Evolutionary conservation across 2,888 invertebrate genomes (phyloP).

Genomic region (Drosophila buzzatii): DNA sequence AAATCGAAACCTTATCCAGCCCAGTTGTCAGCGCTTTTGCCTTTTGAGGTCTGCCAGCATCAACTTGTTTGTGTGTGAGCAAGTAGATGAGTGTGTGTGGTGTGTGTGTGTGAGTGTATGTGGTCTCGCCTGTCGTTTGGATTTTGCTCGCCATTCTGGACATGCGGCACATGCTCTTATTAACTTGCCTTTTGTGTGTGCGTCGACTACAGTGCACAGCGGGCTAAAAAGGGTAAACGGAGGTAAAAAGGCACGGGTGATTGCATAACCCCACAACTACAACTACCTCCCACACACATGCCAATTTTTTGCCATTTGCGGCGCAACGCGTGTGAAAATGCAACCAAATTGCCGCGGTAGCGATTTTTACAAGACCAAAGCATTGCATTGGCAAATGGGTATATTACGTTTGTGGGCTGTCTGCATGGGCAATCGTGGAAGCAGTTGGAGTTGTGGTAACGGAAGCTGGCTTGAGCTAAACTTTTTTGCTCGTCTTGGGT

Average conservation of each 20-base stretch:
- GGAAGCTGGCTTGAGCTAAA: not conserved
- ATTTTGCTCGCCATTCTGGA: constrained; percentile 41
- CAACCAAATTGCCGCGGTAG: constrained; percentile 68
- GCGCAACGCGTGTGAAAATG: constrained; percentile 57
- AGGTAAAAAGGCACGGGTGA: constrained; percentile 2
- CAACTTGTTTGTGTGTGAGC: not conserved
- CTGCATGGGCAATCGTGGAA: not conserved
- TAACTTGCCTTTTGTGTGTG: constrained; percentile 64
- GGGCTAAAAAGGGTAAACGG: not conserved
- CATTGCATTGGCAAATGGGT: not conserved
- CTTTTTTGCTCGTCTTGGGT: not conserved
- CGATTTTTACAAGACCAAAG: constrained; percentile 43
- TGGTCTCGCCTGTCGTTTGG: constrained; percentile 27
- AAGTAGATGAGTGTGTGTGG: not conserved
- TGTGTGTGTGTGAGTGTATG: not conserved
- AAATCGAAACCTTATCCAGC: constrained; percentile 27
- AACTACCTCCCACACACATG: constrained; percentile 24
- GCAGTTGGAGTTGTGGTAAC: not conserved
- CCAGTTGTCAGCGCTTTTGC: constrained; percentile 38
- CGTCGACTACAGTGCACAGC: constrained; percentile 3
- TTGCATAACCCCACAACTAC: constrained; percentile 28
- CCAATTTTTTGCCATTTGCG: constrained; percentile 54
- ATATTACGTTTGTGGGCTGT: not conserved
- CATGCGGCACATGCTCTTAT: constrained; percentile 68
- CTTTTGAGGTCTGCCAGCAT: constrained; percentile 24